Conservation (phyloP, 2,888 invertebrate genomes). For the Tenthredo amoena region DNA sequence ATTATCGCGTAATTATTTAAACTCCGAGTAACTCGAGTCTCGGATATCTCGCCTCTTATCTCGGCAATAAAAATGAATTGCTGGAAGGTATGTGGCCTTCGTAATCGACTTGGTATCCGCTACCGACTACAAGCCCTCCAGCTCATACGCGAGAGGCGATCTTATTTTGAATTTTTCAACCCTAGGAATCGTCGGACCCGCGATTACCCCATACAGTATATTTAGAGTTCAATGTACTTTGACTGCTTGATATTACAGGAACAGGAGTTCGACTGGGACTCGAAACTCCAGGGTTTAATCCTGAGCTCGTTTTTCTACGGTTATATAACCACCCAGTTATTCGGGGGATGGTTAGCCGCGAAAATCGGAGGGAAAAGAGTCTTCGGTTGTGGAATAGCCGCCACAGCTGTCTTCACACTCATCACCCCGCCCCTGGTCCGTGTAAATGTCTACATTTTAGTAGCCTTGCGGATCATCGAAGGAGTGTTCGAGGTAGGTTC, state of each 20-base stretch:
- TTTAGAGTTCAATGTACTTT: too few species aligned
- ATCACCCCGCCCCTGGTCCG: constrained; percentile 89
- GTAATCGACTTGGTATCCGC: not conserved
- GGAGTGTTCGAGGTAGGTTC: constrained; percentile 88
- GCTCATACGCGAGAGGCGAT: not conserved
- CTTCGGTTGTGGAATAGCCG: constrained; percentile 88
- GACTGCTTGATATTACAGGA: constrained; percentile 77
- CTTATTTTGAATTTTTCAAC: not conserved
- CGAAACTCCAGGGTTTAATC: constrained; percentile 87
- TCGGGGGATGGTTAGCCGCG: constrained; percentile 91
- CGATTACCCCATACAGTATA: not conserved
- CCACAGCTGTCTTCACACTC: constrained; percentile 89
- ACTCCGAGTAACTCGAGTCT: not conserved
- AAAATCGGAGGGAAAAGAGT: constrained; percentile 92
- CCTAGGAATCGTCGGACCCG: too few species aligned
- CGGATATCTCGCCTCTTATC: not conserved
- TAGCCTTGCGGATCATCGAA: constrained; percentile 87
- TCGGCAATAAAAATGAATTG: not conserved
- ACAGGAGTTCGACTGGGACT: constrained; percentile 91
- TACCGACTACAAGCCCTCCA: not conserved
- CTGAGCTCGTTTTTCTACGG: constrained; percentile 95
- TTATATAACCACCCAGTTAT: constrained; percentile 90
- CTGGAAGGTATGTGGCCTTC: not conserved
- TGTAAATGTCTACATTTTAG: constrained; percentile 84
- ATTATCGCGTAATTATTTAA: not conserved